Percentiles rank a stretch among this genome's conserved stretches.
Conservation (phyloP, 2,113 vertebrate species). For the Patagioenas fasciata region DNA sequence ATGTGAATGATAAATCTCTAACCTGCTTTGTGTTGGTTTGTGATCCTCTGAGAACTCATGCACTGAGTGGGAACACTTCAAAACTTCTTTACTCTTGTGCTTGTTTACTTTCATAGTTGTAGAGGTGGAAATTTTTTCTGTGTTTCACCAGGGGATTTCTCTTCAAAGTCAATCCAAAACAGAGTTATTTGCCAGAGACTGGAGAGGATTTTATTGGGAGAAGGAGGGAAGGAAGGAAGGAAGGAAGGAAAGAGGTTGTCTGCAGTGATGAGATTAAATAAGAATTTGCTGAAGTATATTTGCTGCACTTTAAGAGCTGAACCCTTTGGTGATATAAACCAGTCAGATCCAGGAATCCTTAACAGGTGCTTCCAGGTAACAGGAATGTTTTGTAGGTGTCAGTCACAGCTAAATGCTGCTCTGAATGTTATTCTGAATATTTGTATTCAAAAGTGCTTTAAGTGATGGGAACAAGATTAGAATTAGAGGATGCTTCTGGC, state of each 20-base stretch:
- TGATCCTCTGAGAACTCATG: neutral
- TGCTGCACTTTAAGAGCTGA: neutral
- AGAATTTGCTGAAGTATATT: neutral
- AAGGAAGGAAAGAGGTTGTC: neutral
- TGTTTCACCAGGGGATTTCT: neutral
- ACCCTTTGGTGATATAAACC: neutral
- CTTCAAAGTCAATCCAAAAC: neutral
- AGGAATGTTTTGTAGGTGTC: neutral
- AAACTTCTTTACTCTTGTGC: neutral
- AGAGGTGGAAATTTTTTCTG: neutral
- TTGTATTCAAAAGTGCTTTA: neutral
- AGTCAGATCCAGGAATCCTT: neutral
- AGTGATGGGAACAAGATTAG: neutral
- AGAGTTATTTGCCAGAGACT: neutral
- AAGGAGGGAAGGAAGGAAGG: neutral
- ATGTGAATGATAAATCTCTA: neutral
- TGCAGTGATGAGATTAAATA: neutral
- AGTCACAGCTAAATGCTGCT: neutral
- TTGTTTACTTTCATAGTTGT: neutral
- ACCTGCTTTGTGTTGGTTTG: neutral
- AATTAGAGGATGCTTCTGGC: neutral
- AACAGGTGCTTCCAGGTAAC: neutral
- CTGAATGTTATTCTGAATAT: neutral
- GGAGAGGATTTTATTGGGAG: neutral
- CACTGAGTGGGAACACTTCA: neutral